Evolutionary conservation across 1,140 invertebrate genomes (phyloP).

Genomic region (Drosophila trapezifrons): DNA sequence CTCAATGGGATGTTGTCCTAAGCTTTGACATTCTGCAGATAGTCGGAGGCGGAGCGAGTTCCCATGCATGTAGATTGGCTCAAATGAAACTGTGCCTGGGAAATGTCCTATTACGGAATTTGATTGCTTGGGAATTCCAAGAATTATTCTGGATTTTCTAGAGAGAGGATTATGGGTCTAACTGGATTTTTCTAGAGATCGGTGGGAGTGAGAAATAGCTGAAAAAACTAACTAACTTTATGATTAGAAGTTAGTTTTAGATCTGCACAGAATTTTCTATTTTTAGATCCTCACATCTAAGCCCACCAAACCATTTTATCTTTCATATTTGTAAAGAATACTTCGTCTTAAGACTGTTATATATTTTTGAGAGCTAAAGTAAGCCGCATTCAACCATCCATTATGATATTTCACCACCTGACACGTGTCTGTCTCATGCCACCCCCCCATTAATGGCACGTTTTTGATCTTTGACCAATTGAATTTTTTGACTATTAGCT

Average conservation of each 20-base stretch:
- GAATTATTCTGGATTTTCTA: neutral
- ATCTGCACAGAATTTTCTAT: neutral
- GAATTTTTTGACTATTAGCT: conserved; percentile 13
- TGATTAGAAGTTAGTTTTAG: neutral
- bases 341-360: neutral
- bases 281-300: neutral
- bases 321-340: no score
- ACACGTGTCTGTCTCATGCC: conserved; percentile 39
- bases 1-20: conserved; percentile 30
- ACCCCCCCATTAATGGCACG: conserved; percentile 39
- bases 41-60: neutral
- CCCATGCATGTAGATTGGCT: conserved; percentile 31
- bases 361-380: neutral
- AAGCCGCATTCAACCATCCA: neutral
- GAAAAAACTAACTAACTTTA: neutral
- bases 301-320: no score
- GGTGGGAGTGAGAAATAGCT: neutral
- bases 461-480: conserved; percentile 41
- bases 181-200: neutral
- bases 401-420: conserved; percentile 27
- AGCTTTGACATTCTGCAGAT: conserved; percentile 33
- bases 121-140: conserved; percentile 15
- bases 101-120: conserved; percentile 16
- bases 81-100: neutral
- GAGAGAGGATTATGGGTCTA: neutral